A percentile compares a stretch with the other conserved stretches of the same genome.
Conservation (phyloP, 2,888 invertebrate species). For the Slavum lentiscoides region DNA sequence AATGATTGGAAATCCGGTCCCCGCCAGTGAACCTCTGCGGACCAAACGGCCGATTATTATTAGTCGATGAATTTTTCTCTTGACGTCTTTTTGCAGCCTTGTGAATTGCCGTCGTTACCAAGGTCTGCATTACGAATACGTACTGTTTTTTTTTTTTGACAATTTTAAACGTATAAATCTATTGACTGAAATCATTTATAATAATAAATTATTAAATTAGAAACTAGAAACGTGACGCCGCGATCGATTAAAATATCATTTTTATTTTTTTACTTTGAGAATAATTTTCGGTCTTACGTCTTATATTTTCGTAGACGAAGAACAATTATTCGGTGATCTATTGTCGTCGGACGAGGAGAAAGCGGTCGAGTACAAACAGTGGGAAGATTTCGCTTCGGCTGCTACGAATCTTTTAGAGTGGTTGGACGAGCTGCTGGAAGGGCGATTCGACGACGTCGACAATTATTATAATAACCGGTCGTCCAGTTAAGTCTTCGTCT, state of each 20-base stretch:
- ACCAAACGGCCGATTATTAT: too few species aligned
- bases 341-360: conserved; percentile 59
- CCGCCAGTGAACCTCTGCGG: too few species aligned
- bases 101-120: too few species aligned
- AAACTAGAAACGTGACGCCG: too few species aligned
- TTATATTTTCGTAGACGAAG: conserved; percentile 10
- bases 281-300: neutral
- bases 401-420: conserved; percentile 73
- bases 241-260: neutral
- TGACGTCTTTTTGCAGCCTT: too few species aligned
- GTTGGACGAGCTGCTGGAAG: conserved; percentile 56
- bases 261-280: neutral
- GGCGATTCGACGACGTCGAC: conserved; percentile 5
- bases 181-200: too few species aligned
- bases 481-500: neutral
- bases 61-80: too few species aligned
- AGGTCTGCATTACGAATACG: too few species aligned
- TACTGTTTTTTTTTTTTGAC: too few species aligned
- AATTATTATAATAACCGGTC: neutral
- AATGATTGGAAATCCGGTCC: too few species aligned
- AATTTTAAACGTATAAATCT: too few species aligned
- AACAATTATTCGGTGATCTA: conserved; percentile 41
- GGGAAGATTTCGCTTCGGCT: conserved; percentile 77
- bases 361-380: conserved; percentile 61
- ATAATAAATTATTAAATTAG: too few species aligned